A percentile compares a stretch with the other conserved stretches of the same genome.
These are phyloP conservation scores for Cossypha dichroa DNA, from an alignment of 2,797 vertebrate genomes.

Conservation along the genomic window DNA sequence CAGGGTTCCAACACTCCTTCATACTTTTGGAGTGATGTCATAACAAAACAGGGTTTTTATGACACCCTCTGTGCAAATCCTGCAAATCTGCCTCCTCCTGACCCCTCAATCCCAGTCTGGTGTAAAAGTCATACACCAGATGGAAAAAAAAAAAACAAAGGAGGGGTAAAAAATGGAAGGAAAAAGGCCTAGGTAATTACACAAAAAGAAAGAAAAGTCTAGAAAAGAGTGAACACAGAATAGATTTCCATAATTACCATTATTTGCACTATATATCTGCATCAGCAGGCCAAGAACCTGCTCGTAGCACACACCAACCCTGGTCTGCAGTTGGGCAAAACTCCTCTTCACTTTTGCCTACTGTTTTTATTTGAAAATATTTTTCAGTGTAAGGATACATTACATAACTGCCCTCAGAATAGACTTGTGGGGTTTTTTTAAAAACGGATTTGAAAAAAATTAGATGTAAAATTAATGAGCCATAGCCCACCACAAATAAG, in stretches of 20 bases:
- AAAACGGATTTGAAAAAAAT: constrained; percentile 6
- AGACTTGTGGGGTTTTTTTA: not conserved
- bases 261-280: not conserved
- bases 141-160: not conserved
- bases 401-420: constrained; percentile 21
- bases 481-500: constrained; percentile 60
- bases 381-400: not conserved
- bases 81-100: not conserved
- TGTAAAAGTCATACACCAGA: not conserved
- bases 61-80: not conserved
- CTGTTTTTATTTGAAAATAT: not conserved
- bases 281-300: not conserved
- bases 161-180: not conserved
- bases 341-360: not conserved
- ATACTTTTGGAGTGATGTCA: not conserved
- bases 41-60: not conserved
- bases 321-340: not conserved
- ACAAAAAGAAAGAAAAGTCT: not conserved
- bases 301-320: fast-evolving
- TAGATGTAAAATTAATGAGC: constrained; percentile 66
- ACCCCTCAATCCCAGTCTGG: not conserved
- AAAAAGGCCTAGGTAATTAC: not conserved
- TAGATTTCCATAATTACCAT: not conserved
- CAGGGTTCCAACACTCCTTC: not conserved
- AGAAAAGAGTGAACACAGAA: not conserved